phyloP scores from a whole-genome alignment of 2,113 vertebrate species.

The Ailuropoda melanoleuca region DNA sequence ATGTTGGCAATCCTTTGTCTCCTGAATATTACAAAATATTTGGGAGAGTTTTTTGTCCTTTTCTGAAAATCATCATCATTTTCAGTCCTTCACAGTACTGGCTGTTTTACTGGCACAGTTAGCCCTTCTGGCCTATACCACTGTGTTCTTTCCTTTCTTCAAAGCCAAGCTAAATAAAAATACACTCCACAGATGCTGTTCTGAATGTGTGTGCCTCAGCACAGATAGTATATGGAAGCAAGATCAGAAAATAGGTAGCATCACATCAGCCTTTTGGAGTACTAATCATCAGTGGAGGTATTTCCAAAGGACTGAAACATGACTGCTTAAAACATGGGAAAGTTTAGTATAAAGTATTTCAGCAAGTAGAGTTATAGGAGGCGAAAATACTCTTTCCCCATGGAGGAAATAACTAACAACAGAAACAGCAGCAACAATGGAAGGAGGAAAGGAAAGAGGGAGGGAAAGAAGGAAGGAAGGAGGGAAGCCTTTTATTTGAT shows the following conservation, averaged over 20 bases:
- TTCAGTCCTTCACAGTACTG: neutral
- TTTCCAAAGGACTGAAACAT: neutral
- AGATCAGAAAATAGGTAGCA: neutral
- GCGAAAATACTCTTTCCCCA: neutral
- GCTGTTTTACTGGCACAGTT: neutral
- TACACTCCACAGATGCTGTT: neutral
- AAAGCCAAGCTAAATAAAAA: slow-evolving; percentile 37
- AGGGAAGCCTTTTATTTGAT: slow-evolving; percentile 46
- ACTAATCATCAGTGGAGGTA: neutral
- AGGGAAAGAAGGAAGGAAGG: neutral
- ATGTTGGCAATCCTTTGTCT: neutral
- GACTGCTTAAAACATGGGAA: neutral
- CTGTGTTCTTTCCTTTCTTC: neutral
- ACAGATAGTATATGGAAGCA: neutral
- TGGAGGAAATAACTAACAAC: neutral
- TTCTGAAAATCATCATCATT: slow-evolving; percentile 37
- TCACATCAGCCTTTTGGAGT: neutral
- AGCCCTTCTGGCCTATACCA: neutral
- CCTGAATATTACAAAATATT: neutral
- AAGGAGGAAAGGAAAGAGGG: neutral
- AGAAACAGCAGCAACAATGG: neutral
- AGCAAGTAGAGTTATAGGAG: neutral
- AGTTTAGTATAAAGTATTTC: neutral
- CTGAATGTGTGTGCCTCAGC: neutral
- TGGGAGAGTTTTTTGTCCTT: neutral